Evolutionary conservation across 2,888 invertebrate genomes (phyloP), one percentile per base, ranked within the genome.

Genomic region (Cerastis leucographa): DNA sequence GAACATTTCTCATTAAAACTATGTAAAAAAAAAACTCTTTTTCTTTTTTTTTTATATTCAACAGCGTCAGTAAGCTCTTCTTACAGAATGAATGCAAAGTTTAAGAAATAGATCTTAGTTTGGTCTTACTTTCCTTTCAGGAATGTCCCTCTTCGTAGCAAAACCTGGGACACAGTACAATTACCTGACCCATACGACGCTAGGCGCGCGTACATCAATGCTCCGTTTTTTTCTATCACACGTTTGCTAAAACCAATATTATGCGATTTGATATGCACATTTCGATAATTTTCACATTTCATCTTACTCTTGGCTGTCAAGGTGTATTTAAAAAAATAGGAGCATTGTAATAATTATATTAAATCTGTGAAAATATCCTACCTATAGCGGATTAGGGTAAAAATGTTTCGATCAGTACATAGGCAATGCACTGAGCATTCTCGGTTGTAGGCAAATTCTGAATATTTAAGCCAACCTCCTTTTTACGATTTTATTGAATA

Each of bases 151-250:
- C 40, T n/a, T 12, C 49, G 17, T 14, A 61, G n/a, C 29, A 56
- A 76, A 74, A 64, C 75, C 35, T 77, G 93, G 91, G 94, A 89
- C 87, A 92, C 92, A 78, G 88, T 94, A 93, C 84, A 83, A 83
- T 92, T 95, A 95, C 95, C 95, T 95, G 94, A 93, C 92, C 91
- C 94, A 93, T 94, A 93, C 94, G 84, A 66, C 62, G 75, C 73
- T 72, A 86, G 88, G 89, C 90, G 85, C 90, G 89, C 90, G 87
- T 90, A 91, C 89, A 87, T 90, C 91, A 90, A 92, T 92, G 91
- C 90, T 93, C 93, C 88, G 91, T 80, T 90, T 94, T 93, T 93
- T 93, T 90, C 70, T 59, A 80, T 84, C 78, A 64, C n/a, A 46
- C 81, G 85, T 90, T 91, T 87, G 86, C 85, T 78, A 81, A 90